Percentiles rank a stretch among this genome's conserved stretches.
Evolutionary conservation across 2,113 vertebrate species (phyloP).

Genomic region (Saiga tatarica): DNA sequence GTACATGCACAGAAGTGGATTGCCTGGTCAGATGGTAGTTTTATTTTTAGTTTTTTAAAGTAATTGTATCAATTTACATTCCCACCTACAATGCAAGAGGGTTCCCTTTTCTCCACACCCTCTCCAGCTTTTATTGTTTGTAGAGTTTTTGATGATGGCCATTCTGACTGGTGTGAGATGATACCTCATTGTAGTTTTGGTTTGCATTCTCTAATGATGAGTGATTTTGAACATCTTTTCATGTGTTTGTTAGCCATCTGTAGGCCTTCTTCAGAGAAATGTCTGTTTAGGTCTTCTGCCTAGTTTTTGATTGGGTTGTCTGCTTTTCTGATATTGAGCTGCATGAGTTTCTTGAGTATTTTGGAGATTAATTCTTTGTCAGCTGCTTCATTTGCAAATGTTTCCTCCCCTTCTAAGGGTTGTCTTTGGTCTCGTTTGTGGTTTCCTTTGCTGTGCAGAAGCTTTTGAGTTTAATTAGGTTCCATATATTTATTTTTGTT

Average conservation of each 20-base stretch:
- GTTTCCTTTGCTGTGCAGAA: background rate
- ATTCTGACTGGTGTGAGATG: background rate
- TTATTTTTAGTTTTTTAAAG: background rate
- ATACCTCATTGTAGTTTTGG: background rate
- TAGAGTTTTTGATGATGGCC: background rate
- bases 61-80: background rate
- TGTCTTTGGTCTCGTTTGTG: background rate
- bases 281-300: background rate
- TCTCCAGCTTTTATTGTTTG: background rate
- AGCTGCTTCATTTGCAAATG: background rate
- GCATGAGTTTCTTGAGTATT: background rate
- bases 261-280: background rate
- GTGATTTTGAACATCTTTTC: background rate
- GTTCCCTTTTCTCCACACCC: background rate
- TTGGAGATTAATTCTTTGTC: background rate
- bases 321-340: background rate
- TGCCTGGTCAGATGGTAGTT: background rate
- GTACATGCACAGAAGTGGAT: background rate
- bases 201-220: background rate
- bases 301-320: background rate
- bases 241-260: background rate
- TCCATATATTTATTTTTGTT: background rate
- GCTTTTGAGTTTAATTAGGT: background rate
- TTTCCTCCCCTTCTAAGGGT: background rate
- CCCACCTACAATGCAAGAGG: background rate